Base-by-base conservation (phyloP, 2,113 vertebrate genomes). In the Protobothrops mucrosquamatus region DNA sequence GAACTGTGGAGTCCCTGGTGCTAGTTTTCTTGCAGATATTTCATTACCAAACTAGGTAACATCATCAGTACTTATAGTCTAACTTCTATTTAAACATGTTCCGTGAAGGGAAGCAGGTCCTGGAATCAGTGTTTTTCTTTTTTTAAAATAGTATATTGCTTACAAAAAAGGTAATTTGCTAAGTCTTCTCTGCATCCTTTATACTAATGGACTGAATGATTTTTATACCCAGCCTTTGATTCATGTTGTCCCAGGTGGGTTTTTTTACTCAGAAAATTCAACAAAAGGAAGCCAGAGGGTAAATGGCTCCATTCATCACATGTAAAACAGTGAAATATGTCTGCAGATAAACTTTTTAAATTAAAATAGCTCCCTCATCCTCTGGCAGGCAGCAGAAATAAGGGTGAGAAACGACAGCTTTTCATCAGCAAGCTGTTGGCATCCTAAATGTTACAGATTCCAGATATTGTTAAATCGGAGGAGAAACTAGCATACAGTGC, bases 301-400 rank as follows among this genome's bases (percentile, higher is more conserved):
- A 54, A 95, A 89, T 2, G 95, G 88, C 93, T 29, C 14, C 74
- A 90, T 93, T 94, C 94, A 61, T 96, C 20, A 93, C 22, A 51
- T n/a, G 52, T 91, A 96, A 96, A 43, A 96, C 24, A 4, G 91
- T 86, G 90, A 97, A 93, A 91, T 87, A 93, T n/a, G 4, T 90
- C 94, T 93, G 51, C 92, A 90, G 95, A 94, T 93, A 95, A 95
- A 95, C 92, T 94, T 97, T 95, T 95, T 93, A 95, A 81, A 96
- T 94, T 95, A 96, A 95, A 97, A 93, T 56, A 91, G 54, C 91
- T 95, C 10, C 90, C 95, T 96, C 92, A 59, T 93, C 91, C 56
- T 95, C 34, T 39, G 69, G 92, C 92, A 94, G 91, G 86, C 92
- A 85, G 85, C 91, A 95, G 91, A 34, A 43, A 0, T 95, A 93